phyloP scores from a whole-genome alignment of 2,113 vertebrate species.

The Otolemur garnettii region DNA sequence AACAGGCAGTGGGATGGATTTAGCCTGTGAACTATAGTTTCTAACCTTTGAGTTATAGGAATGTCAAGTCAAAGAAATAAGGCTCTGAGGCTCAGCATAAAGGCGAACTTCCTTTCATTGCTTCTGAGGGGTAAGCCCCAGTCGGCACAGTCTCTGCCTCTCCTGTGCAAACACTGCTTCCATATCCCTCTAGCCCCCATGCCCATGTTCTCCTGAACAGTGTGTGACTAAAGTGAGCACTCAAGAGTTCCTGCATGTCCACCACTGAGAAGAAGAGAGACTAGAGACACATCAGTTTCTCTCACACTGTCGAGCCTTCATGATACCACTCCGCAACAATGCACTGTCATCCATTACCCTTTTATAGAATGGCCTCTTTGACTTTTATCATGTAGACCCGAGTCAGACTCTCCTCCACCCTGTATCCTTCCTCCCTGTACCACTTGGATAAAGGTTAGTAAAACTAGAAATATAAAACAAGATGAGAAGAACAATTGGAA shows the following conservation, averaged over 20 bases:
- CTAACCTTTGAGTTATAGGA: background rate
- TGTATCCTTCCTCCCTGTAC: background rate
- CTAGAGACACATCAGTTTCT: background rate
- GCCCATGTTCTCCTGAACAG: background rate
- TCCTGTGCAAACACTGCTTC: background rate
- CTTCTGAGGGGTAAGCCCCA: background rate
- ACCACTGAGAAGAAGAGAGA: background rate
- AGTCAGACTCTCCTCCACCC: background rate
- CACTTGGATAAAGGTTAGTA: background rate
- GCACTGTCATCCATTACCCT: rapidly evolving
- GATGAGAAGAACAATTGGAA: background rate
- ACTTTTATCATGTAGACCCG: background rate
- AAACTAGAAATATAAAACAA: conserved; percentile 19
- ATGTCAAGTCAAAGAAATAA: background rate
- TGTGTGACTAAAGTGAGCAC: background rate
- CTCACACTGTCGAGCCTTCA: background rate
- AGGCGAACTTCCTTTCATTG: background rate
- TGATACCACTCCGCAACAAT: background rate
- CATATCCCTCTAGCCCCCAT: too few species aligned
- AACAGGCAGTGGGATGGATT: background rate
- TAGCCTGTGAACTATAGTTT: too few species aligned
- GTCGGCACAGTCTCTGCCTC: background rate
- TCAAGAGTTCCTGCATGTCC: background rate
- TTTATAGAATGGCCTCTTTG: background rate
- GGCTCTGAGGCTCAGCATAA: background rate